Conservation (phyloP, 1,140 invertebrate genomes). For the Hetaerina americana region DNA sequence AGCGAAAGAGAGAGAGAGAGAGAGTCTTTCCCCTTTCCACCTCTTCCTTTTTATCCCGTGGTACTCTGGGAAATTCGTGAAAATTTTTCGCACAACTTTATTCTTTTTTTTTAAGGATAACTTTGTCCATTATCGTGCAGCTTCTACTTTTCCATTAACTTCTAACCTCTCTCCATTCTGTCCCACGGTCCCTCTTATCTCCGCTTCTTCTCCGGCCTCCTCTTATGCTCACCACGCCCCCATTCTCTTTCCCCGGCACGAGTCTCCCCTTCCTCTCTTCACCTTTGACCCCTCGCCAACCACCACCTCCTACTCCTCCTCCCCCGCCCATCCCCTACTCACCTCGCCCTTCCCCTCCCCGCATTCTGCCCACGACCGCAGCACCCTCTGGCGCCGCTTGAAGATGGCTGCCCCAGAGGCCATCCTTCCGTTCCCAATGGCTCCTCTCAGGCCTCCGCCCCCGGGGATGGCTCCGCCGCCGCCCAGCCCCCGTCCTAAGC, state of each 20-base stretch:
- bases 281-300: not conserved
- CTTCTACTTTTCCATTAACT: not conserved
- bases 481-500: not conserved
- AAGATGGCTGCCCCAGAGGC: constrained; percentile 43
- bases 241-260: not conserved
- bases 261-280: not conserved
- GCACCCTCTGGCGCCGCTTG: constrained; percentile 55
- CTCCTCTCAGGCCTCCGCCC: not conserved
- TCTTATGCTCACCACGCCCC: too few relatives aligned
- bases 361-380: constrained; percentile 36
- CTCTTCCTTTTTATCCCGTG: too few relatives aligned
- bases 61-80: too few relatives aligned
- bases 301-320: not conserved
- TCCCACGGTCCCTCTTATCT: too few relatives aligned
- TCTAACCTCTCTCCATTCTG: not conserved
- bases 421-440: not conserved
- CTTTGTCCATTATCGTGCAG: not conserved
- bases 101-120: too few relatives aligned
- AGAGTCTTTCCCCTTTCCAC: too few relatives aligned
- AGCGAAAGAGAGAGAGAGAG: too few relatives aligned
- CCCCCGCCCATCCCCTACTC: not conserved
- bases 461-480: not conserved
- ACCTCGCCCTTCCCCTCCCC: not conserved
- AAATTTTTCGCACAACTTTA: not conserved
- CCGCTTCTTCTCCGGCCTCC: too few relatives aligned